Conservation (phyloP, 2,888 invertebrate species). For the Drosophila monieri region DNA sequence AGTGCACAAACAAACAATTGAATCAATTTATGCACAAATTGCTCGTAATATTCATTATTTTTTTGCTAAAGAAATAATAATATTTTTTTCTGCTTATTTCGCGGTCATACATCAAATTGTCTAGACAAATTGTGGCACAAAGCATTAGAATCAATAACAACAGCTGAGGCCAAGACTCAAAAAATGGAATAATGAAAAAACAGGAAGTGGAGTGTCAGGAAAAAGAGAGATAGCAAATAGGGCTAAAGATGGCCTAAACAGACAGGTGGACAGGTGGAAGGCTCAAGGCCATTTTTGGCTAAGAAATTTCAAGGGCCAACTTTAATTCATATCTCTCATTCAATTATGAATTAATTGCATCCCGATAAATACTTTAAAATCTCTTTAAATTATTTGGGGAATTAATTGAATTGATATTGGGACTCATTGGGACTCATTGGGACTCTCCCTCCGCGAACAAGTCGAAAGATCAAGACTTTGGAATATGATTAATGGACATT, state of each 20-base stretch:
- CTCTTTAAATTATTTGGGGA: no score
- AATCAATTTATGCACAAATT: slow-evolving; percentile 12
- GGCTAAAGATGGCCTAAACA: slow-evolving; percentile 9
- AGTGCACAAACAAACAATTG: slow-evolving; percentile 23
- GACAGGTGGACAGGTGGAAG: not conserved
- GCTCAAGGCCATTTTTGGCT: not conserved
- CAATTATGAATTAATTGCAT: no score
- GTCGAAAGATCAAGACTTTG: slow-evolving; percentile 35
- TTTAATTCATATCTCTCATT: no score
- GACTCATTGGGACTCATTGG: slow-evolving; percentile 14
- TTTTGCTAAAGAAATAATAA: slow-evolving; percentile 14
- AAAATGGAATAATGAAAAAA: slow-evolving; percentile 10
- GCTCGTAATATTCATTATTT: not conserved
- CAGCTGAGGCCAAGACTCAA: slow-evolving; percentile 19
- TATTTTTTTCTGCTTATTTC: slow-evolving; percentile 21
- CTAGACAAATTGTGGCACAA: slow-evolving; percentile 63
- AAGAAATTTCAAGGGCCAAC: not conserved
- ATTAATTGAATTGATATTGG: slow-evolving; percentile 6
- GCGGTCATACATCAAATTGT: slow-evolving; percentile 64
- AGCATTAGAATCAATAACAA: slow-evolving; percentile 36
- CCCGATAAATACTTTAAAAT: no score
- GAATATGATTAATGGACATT: slow-evolving; percentile 25
- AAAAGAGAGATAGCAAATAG: slow-evolving; percentile 17
- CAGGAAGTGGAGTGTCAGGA: slow-evolving; percentile 40
- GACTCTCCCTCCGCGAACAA: slow-evolving; percentile 17